Conservation (phyloP, 2,113 vertebrate genomes). For the Condylura cristata region DNA sequence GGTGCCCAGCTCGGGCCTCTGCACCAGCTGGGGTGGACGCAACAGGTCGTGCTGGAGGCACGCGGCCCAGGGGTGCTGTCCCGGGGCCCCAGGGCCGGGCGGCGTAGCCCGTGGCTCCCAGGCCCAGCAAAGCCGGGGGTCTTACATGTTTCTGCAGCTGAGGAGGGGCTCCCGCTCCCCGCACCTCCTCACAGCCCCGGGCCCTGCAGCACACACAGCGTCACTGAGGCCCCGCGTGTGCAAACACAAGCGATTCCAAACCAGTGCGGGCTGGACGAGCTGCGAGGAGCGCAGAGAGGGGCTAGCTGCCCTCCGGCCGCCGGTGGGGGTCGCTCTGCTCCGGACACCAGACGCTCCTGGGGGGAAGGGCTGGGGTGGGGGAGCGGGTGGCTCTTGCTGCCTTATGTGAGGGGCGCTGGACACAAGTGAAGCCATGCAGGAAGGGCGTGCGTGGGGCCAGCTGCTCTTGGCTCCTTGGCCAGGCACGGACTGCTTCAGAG, state of each 20-base stretch:
- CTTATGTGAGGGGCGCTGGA: not conserved
- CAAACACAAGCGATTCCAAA: not conserved
- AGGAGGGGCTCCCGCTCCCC: not conserved
- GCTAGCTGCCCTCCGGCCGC: not conserved
- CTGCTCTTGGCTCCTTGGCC: rapidly evolving
- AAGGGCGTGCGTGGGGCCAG: not conserved
- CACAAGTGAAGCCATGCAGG: not conserved
- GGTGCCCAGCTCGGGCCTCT: not conserved
- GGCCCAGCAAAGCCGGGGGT: not conserved
- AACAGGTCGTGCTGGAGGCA: not conserved
- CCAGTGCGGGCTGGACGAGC: not conserved
- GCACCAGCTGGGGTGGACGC: not conserved
- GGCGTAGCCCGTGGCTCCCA: not conserved
- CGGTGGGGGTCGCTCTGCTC: not conserved
- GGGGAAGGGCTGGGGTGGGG: not conserved
- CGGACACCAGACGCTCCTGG: not conserved
- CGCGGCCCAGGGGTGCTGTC: not conserved
- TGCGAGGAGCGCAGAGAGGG: not conserved
- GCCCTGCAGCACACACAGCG: not conserved
- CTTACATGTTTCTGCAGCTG: not conserved
- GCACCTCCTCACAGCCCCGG: not conserved
- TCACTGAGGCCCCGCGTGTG: not conserved
- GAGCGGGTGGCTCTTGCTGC: too few relatives aligned
- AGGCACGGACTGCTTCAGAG: not conserved
- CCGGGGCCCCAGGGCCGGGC: not conserved